A percentile compares a stretch with the other conserved stretches of the same genome.
phyloP scores from a whole-genome alignment of 2,797 vertebrate genomes.

The Manis crassicaudata region DNA sequence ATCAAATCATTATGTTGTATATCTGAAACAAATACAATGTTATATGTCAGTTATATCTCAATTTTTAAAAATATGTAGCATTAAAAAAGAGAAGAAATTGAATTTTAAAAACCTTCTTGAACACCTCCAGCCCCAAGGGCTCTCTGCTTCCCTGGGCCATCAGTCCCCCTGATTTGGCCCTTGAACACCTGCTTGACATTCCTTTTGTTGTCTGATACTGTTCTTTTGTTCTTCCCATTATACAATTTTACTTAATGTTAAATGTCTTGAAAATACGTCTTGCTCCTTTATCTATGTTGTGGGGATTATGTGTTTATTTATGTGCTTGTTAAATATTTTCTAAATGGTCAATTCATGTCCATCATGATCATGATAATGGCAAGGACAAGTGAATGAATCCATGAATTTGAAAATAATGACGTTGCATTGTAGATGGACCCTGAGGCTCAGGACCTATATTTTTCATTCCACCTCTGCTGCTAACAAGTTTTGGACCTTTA shows the following conservation, averaged over 20 bases:
- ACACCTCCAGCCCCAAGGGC: background rate
- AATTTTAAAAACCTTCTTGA: background rate
- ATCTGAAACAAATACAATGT: background rate
- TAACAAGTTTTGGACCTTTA: slow-evolving; percentile 43
- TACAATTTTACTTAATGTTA: background rate
- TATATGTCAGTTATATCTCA: background rate
- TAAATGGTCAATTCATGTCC: background rate
- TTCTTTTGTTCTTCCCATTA: background rate
- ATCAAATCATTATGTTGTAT: background rate
- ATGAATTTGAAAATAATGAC: background rate
- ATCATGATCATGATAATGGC: background rate
- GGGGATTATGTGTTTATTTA: background rate
- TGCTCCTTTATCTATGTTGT: background rate
- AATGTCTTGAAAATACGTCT: background rate
- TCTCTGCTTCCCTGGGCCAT: background rate
- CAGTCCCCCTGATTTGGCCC: fast-evolving
- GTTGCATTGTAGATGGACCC: background rate
- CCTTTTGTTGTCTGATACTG: background rate
- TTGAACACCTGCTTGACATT: background rate
- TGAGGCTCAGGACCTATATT: background rate
- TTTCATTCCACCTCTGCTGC: background rate
- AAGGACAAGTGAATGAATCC: background rate
- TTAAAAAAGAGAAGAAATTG: background rate
- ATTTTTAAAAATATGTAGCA: background rate
- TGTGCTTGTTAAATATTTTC: background rate